These are phyloP conservation scores for Craterocephalus amniculus DNA, from an alignment of 2,797 vertebrate genomes.

Conservation along the genomic window DNA sequence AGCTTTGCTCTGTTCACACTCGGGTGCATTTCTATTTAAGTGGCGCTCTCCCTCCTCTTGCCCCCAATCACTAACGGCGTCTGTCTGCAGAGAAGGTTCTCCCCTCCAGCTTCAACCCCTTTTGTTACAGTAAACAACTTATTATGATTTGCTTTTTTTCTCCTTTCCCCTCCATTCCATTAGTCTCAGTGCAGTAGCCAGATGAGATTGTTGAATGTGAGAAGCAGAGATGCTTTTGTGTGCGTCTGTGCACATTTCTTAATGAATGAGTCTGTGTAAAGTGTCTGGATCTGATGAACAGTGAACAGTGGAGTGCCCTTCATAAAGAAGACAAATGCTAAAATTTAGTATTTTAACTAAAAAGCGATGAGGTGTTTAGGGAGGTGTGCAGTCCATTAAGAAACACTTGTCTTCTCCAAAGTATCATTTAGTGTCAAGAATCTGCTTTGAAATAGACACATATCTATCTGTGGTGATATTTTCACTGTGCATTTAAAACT, in stretches of 20 bases:
- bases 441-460: slow-evolving; percentile 17
- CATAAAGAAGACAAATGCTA: slow-evolving; percentile 43
- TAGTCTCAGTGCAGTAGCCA: slow-evolving; percentile 77
- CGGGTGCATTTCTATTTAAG: slow-evolving; percentile 73
- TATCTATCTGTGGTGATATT: slow-evolving; percentile 22
- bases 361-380: slow-evolving; percentile 15
- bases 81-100: slow-evolving; percentile 61
- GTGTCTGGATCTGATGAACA: slow-evolving; percentile 39
- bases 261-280: slow-evolving; percentile 33
- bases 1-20: slow-evolving; percentile 67
- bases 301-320: slow-evolving; percentile 35
- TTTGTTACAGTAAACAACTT: slow-evolving; percentile 75
- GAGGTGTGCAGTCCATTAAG: slow-evolving; percentile 34
- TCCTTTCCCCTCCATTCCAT: slow-evolving; percentile 34
- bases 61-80: slow-evolving; percentile 66
- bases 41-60: slow-evolving; percentile 54
- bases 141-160: slow-evolving; percentile 70
- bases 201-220: slow-evolving; percentile 73
- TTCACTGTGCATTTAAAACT: slow-evolving; percentile 38
- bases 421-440: slow-evolving; percentile 32
- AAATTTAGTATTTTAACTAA: slow-evolving; percentile 47
- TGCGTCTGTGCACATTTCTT: slow-evolving; percentile 12
- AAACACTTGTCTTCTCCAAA: slow-evolving; percentile 33
- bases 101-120: slow-evolving; percentile 53
- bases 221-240: slow-evolving; percentile 28